Evolutionary conservation across 2,113 vertebrate species (phyloP), one percentile per base, ranked within the genome.

Genomic region (Falcunculus frontatus): DNA sequence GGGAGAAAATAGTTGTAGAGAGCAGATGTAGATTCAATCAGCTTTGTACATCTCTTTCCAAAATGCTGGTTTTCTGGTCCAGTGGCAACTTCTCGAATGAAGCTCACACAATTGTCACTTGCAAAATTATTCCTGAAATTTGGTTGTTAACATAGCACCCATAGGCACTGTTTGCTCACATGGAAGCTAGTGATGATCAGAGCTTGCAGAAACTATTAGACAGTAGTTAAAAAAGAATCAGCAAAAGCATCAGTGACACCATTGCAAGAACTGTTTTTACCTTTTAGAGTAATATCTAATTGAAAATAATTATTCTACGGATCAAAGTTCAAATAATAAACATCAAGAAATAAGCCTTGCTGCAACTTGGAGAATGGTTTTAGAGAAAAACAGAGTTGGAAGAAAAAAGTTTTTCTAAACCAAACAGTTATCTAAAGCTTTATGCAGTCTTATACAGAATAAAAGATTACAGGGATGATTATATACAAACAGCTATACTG

Each of bases 161-260:
- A 20, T 2, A 65, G 10, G 5, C 32, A 39, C 7, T 85, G 18
- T 65, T 56, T 52, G 62, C 10, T 56, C 17, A n/a, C 12, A 60
- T 1, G 1, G 27, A 62, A 74, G 12, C 5, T 37, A 37, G 16
- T 0, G 5, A 67, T 46, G 35, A 39, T 90, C 26, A 55, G 64
- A 87, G 27, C 7, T 72, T 57, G 29, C 14, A 84, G 50, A 86
- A 84, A 57, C 50, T 32, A 47, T 46, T 80, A 56, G 25, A 21
- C 6, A 33, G 10, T 73, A 60, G 4, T 72, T 76, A 16, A 57
- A 88, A 77, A 68, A 42, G 26, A 80, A 70, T 25, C 30, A 42
- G 6, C 0, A 3, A 62, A 77, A 77, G 1, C 4, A 23, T 17
- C 64, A 68, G 15, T 60, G 16, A 7, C 17, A 87, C 29, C 9